phyloP scores from a whole-genome alignment of 2,113 vertebrate species.

The Dicerorhinus sumatrensis region DNA sequence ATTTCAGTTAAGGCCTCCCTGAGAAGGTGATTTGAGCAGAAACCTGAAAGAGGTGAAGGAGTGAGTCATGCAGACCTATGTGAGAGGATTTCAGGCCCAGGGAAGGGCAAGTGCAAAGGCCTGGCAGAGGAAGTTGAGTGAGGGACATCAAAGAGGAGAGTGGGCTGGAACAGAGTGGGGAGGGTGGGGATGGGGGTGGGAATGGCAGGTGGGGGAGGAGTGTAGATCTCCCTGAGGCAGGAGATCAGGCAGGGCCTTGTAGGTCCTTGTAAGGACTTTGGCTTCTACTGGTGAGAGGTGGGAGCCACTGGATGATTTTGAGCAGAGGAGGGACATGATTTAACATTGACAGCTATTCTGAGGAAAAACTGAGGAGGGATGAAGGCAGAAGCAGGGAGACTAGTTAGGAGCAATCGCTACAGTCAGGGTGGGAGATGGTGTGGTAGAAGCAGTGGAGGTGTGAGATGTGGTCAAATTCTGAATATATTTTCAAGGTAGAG shows the following conservation, averaged over 20 bases:
- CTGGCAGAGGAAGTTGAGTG: neutral
- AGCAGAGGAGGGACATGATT: neutral
- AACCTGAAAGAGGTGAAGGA: neutral
- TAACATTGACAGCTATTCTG: neutral
- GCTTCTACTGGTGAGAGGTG: neutral
- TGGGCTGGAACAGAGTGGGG: neutral
- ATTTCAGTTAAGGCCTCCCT: neutral
- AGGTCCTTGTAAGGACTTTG: neutral
- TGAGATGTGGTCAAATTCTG: neutral
- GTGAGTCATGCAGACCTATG: neutral
- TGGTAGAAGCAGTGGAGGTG: neutral
- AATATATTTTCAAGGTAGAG: neutral
- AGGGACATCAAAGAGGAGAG: neutral
- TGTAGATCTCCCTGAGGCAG: too few relatives aligned
- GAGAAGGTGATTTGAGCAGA: neutral
- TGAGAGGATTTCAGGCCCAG: neutral
- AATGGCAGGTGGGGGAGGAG: neutral
- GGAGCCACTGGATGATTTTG: neutral
- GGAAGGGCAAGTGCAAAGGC: neutral
- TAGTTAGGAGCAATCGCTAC: neutral
- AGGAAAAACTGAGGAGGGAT: neutral
- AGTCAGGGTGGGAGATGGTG: neutral
- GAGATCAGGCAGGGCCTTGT: neutral
- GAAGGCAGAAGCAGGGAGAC: neutral
- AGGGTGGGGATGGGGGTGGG: fast-evolving